Conservation (phyloP, 2,797 vertebrate genomes). For the Gorsachius magnificus region DNA sequence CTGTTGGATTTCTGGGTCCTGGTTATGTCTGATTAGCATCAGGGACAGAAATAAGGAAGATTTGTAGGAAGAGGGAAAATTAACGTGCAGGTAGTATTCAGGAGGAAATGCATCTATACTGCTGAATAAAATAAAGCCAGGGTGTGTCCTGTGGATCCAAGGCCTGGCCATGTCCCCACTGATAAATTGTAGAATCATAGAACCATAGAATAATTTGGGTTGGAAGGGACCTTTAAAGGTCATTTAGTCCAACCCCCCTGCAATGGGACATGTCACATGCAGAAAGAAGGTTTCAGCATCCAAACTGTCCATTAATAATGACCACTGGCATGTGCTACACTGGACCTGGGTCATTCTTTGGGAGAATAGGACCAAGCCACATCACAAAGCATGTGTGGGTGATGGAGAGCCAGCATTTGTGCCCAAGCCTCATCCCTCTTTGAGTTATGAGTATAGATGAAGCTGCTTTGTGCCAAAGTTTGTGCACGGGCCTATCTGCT, state of each 20-base stretch:
- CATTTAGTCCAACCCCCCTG: too few species aligned
- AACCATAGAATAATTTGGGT: too few species aligned
- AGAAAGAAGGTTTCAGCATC: neutral
- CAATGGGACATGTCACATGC: neutral
- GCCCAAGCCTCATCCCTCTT: neutral
- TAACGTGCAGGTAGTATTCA: neutral
- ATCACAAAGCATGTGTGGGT: neutral
- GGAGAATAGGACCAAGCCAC: neutral
- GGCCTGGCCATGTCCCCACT: neutral
- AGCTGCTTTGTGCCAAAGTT: neutral
- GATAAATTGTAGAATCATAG: neutral
- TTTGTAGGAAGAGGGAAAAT: neutral
- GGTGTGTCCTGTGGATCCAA: neutral
- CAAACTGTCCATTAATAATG: neutral
- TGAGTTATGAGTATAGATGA: neutral
- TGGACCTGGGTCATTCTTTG: neutral
- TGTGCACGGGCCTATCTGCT: neutral
- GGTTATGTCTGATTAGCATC: neutral
- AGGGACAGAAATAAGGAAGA: neutral
- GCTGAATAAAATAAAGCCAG: neutral
- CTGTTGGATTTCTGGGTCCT: neutral
- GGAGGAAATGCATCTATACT: neutral
- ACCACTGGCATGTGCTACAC: rapidly evolving
- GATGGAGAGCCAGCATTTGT: neutral
- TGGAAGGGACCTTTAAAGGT: too few species aligned